Conservation (phyloP, 2,797 vertebrate genomes). For the Pogonophryne albipinna region DNA sequence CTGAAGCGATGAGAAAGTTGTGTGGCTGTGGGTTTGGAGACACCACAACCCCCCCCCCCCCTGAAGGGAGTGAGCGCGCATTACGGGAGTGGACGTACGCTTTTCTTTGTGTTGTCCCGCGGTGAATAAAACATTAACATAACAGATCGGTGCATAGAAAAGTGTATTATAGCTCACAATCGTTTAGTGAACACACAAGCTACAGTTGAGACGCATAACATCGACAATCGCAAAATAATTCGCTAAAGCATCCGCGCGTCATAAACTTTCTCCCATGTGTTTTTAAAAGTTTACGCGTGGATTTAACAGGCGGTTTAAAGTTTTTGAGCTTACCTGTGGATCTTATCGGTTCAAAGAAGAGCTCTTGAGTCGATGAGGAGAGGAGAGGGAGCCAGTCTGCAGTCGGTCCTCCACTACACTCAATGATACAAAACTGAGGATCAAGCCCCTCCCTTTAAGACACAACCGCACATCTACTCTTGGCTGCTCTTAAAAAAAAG, state of each 20-base stretch:
- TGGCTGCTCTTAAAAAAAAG: constrained; percentile 54
- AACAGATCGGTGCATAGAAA: neutral
- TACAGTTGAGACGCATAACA: constrained; percentile 17
- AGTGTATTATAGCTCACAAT: neutral
- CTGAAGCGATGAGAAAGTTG: constrained; percentile 30
- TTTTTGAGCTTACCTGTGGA: constrained; percentile 75
- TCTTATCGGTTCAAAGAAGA: constrained; percentile 70
- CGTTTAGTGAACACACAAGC: neutral
- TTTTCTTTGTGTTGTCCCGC: constrained; percentile 52
- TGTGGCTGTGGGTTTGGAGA: constrained; percentile 19
- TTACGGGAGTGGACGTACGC: constrained; percentile 16
- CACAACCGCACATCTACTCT: constrained; percentile 86
- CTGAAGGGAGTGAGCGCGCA: constrained; percentile 37
- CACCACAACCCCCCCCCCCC: constrained; percentile 10
- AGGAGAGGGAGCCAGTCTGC: constrained; percentile 69
- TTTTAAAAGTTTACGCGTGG: neutral
- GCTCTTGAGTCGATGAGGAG: constrained; percentile 67
- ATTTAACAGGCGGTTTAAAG: neutral
- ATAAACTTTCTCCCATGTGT: neutral
- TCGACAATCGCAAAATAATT: constrained; percentile 5
- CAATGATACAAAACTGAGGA: constrained; percentile 71
- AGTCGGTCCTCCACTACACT: constrained; percentile 66
- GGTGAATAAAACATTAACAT: constrained; percentile 5
- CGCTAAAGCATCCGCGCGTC: neutral
- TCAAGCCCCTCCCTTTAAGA: constrained; percentile 90